Evolutionary conservation across 2,888 invertebrate species (phyloP).

Genomic region (Ennomos quercinarius): DNA sequence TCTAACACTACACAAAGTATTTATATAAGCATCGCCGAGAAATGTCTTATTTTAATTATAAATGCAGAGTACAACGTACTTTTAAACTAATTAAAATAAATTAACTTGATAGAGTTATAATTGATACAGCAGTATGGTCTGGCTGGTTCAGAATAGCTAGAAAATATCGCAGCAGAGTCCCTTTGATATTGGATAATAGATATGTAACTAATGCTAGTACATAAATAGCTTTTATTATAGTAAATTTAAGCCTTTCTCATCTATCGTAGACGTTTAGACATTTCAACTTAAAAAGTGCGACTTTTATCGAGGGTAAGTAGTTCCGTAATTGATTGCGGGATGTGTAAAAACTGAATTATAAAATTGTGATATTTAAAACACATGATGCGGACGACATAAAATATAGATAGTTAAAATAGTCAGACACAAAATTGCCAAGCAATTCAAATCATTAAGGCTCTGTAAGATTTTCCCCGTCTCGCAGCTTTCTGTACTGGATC

Average conservation of each 20-base stretch:
- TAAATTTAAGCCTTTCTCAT: slow-evolving; percentile 32
- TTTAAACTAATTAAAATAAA: slow-evolving; percentile 27
- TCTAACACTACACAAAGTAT: slow-evolving; percentile 7
- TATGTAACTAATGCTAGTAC: slow-evolving; percentile 10
- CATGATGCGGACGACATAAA: slow-evolving; percentile 10
- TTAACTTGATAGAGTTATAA: slow-evolving; percentile 5
- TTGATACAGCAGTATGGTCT: slow-evolving; percentile 40
- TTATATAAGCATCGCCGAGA: slow-evolving; percentile 40
- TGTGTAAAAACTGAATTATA: slow-evolving; percentile 15
- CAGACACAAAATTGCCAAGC: slow-evolving; percentile 19
- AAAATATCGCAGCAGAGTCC: slow-evolving; percentile 28
- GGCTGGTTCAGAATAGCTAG: slow-evolving; percentile 57
- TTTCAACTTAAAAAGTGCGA: slow-evolving; percentile 12
- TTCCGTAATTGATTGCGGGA: slow-evolving; percentile 4
- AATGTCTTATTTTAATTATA: slow-evolving; percentile 43
- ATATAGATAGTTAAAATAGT: background rate
- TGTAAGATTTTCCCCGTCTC: background rate
- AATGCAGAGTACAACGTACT: slow-evolving; percentile 30
- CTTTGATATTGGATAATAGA: slow-evolving; percentile 27
- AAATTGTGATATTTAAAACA: slow-evolving; percentile 26
- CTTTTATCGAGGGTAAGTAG: background rate
- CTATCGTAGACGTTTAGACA: slow-evolving; percentile 13
- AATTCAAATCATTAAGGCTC: slow-evolving; percentile 12
- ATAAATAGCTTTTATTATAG: slow-evolving; percentile 31
- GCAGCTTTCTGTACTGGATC: too few relatives aligned